Conservation (phyloP, 2,113 vertebrate species). For the Muntiacus muntjak region DNA sequence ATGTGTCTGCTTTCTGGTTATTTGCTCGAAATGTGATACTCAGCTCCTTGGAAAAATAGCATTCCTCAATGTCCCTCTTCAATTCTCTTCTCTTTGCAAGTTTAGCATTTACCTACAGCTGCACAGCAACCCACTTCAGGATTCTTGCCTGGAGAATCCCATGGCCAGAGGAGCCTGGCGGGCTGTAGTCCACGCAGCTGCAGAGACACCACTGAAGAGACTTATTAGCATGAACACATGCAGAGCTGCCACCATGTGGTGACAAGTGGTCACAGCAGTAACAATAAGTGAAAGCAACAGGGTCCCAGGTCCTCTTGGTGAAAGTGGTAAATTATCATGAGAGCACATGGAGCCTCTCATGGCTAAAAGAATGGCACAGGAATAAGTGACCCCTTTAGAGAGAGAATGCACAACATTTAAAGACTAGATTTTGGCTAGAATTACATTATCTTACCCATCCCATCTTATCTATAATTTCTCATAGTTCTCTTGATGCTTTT, state of each 20-base stretch:
- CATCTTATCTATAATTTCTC: neutral
- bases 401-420: neutral
- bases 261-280: neutral
- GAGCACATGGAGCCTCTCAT: neutral
- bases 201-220: neutral
- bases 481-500: neutral
- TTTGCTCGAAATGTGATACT: neutral
- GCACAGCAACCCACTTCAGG: conserved; percentile 12
- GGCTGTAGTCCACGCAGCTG: neutral
- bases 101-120: conserved; percentile 47
- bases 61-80: accelerated
- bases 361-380: neutral
- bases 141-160: too few species aligned
- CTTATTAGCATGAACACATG: neutral
- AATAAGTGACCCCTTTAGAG: neutral
- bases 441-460: neutral
- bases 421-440: neutral
- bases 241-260: conserved; percentile 80
- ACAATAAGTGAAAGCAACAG: neutral
- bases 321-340: neutral
- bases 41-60: neutral
- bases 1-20: neutral
- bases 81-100: neutral
- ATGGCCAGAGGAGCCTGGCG: too few species aligned
- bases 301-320: neutral